These are phyloP conservation scores for Dryoscopus gambensis DNA, from an alignment of 2,113 vertebrate species.

Conservation along the genomic window DNA sequence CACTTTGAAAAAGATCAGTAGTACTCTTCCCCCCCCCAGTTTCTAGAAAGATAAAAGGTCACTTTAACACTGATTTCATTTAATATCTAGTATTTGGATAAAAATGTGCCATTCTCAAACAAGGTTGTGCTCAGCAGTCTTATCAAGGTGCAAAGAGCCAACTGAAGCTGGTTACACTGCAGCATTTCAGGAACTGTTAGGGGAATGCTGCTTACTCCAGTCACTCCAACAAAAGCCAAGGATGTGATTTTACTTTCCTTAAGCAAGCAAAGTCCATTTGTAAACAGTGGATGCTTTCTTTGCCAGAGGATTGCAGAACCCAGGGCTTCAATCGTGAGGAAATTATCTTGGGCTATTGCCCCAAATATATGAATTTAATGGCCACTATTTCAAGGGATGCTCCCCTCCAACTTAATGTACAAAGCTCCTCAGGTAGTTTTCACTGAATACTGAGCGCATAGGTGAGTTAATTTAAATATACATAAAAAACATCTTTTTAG, in stretches of 20 bases:
- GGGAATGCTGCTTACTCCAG: background rate
- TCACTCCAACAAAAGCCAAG: background rate
- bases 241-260: background rate
- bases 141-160: background rate
- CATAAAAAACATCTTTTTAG: background rate
- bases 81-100: conserved; percentile 63
- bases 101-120: conserved; percentile 57
- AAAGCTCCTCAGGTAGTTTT: background rate
- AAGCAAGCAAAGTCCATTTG: background rate
- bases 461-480: background rate
- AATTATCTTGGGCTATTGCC: background rate
- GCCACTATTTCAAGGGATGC: background rate
- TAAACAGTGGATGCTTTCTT: background rate
- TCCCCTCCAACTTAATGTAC: background rate
- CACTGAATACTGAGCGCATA: background rate
- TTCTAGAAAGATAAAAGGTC: conserved; percentile 77
- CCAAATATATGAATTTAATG: background rate
- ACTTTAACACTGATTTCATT: conserved; percentile 75
- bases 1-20: conserved; percentile 74
- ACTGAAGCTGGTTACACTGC: background rate
- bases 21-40: conserved; percentile 65
- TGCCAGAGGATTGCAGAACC: background rate
- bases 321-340: background rate
- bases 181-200: background rate
- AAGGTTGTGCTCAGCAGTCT: conserved; percentile 61